Conservation (phyloP, 2,888 invertebrate genomes). For the Sesia apiformis region DNA sequence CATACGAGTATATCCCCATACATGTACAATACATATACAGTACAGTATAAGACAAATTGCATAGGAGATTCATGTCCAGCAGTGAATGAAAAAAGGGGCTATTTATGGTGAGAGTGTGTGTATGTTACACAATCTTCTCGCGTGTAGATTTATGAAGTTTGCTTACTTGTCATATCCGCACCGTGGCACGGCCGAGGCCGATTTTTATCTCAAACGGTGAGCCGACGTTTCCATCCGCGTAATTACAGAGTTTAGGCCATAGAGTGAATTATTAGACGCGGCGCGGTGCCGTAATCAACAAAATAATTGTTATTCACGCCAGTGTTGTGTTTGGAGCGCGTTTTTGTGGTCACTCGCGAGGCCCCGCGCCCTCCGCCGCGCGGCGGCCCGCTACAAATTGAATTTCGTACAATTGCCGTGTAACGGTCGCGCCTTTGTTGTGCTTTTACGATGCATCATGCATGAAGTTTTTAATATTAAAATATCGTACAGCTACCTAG, state of each 20-base stretch:
- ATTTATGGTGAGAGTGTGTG: no score
- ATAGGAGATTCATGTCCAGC: no score
- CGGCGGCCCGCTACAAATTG: conserved; percentile 37
- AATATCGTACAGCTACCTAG: neutral
- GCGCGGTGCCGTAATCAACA: conserved; percentile 55
- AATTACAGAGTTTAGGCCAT: conserved; percentile 69
- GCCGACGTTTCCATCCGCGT: conserved; percentile 64
- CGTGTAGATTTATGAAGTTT: no score
- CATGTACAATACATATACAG: no score
- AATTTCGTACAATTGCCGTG: conserved; percentile 40
- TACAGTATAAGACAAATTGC: no score
- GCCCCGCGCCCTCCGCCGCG: conserved; percentile 9
- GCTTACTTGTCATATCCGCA: conserved; percentile 6
- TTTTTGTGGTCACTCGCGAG: conserved; percentile 34
- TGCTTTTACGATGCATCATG: conserved; percentile 5
- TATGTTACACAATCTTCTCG: no score
- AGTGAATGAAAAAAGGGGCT: no score
- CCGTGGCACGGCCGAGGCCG: conserved; percentile 20
- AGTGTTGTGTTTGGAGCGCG: conserved; percentile 41
- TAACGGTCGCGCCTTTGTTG: conserved; percentile 20
- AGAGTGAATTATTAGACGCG: conserved; percentile 70
- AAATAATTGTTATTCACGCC: conserved; percentile 61
- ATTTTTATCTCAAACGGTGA: conserved; percentile 70
- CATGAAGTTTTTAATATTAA: neutral
- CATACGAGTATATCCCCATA: no score